These are phyloP conservation scores for Tiliacea citrago DNA, from an alignment of 2,888 invertebrate genomes.

Conservation along the genomic window DNA sequence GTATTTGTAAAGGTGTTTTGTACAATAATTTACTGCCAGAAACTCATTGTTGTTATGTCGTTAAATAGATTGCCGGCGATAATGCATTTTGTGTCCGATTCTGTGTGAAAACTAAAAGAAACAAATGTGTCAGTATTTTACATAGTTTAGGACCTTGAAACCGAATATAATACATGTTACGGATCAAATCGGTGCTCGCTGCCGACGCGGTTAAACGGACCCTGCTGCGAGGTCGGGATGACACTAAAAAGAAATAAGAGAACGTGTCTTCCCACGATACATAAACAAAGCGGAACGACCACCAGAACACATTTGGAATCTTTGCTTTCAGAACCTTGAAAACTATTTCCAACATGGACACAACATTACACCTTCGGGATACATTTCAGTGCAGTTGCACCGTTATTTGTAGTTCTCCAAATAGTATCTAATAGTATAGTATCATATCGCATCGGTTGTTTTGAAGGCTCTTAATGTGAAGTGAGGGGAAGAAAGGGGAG, in stretches of 20 bases:
- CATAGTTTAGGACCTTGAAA: conserved; percentile 55
- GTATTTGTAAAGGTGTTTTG: conserved; percentile 73
- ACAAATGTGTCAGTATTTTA: conserved; percentile 36
- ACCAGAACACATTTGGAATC: conserved; percentile 36
- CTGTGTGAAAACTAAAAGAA: conserved; percentile 45
- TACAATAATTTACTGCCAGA: conserved; percentile 65
- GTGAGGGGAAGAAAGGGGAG: conserved; percentile 6
- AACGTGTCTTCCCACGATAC: conserved; percentile 30
- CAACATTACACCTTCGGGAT: conserved; percentile 51
- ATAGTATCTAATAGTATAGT: no score
- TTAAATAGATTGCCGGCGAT: conserved; percentile 57
- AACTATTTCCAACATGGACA: conserved; percentile 44
- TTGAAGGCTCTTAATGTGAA: conserved; percentile 44
- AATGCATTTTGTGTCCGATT: conserved; percentile 49
- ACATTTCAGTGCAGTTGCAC: conserved; percentile 42
- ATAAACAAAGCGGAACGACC: conserved; percentile 51
- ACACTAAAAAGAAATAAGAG: conserved; percentile 52
- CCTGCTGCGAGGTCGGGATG: conserved; percentile 23
- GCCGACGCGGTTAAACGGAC: conserved; percentile 22
- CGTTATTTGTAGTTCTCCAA: conserved; percentile 42
- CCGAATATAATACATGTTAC: conserved; percentile 42
- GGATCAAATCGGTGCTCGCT: conserved; percentile 42
- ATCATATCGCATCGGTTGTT: conserved; percentile 50
- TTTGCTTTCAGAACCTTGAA: conserved; percentile 46
- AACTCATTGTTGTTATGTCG: conserved; percentile 63